Evolutionary conservation across 2,113 vertebrate species (phyloP), one percentile per base, ranked within the genome.

Genomic region (Silurus asotus): DNA sequence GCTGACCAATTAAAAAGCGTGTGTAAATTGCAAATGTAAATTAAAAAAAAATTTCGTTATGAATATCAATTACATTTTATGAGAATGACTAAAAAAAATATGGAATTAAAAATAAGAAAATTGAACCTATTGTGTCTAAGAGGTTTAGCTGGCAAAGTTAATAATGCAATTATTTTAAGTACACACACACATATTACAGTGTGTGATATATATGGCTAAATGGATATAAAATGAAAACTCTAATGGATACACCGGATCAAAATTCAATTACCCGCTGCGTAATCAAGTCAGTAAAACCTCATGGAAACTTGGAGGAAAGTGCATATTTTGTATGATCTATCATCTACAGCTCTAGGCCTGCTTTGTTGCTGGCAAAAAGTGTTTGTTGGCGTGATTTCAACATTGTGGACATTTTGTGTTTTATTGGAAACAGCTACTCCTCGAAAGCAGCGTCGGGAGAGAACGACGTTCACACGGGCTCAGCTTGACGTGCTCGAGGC

Each of bases 401-500:
- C 14, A 20, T 59, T 8, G 5, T 8, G 8, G 55, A n/a, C 20
- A 61, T 79, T 59, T 61, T 76, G 65, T 87, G 28, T 77, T 87
- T 85, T 87, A 19, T 77, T 78, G 76, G 0, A 74, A 89, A 83
- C 93, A 99, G 97, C 93, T 53, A 96, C 97, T 59, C 97, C 97
- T 61, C 95, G 98, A 85, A 99, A 99, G 91, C 98, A 99, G 94
- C 94, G 98, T 89, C 93, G 98, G 82, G 98, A 99, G 90, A 95
- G 98, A 90, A 99, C 98, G 8, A 99, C 98, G 51, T 99, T 99
- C 91, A 98, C 98, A 49, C 95, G 97, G 81, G 97, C 97, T 0
- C 98, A 99, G 93, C 95, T 99, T 58, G 98, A 99, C 2, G 94
- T 99, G 85, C 91, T 99, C 92, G 98, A 99, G 93, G 96, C 96